Evolutionary conservation across 2,888 invertebrate genomes (phyloP).

Genomic region (Nephrocerus scutellatus): DNA sequence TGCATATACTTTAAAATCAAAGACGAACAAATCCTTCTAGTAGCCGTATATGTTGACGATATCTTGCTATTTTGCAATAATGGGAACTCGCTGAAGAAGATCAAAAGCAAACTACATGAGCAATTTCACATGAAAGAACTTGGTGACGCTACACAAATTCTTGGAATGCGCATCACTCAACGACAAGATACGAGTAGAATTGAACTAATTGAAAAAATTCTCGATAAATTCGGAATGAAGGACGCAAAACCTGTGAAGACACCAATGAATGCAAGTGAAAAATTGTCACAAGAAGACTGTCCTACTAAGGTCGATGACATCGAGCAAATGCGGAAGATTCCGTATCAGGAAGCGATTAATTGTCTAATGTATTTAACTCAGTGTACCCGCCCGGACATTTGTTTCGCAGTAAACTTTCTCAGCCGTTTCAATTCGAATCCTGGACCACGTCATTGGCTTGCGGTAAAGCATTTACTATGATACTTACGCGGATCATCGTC

Average conservation of each 20-base stretch:
- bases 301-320: conserved; percentile 8
- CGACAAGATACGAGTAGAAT: conserved; percentile 5
- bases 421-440: conserved; percentile 16
- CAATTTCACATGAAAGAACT: conserved; percentile 15
- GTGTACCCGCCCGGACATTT: conserved; percentile 12
- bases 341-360: conserved; percentile 12
- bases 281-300: conserved; percentile 10
- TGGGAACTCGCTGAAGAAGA: too few species aligned
- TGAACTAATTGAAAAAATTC: conserved; percentile 15
- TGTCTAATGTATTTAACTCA: conserved; percentile 11
- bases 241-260: conserved; percentile 14
- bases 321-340: conserved; percentile 8
- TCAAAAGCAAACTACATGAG: neutral
- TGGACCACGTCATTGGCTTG: too few species aligned
- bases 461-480: too few species aligned
- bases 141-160: conserved; percentile 9
- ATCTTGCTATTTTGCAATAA: too few species aligned
- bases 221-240: conserved; percentile 13
- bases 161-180: conserved; percentile 14
- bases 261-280: conserved; percentile 12
- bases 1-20: neutral
- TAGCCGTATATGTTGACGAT: conserved; percentile 2
- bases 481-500: conserved; percentile 4
- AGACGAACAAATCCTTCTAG: neutral
- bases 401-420: conserved; percentile 11